Base-by-base conservation (phyloP, 2,888 invertebrate species). In the Glomeris marginata region DNA sequence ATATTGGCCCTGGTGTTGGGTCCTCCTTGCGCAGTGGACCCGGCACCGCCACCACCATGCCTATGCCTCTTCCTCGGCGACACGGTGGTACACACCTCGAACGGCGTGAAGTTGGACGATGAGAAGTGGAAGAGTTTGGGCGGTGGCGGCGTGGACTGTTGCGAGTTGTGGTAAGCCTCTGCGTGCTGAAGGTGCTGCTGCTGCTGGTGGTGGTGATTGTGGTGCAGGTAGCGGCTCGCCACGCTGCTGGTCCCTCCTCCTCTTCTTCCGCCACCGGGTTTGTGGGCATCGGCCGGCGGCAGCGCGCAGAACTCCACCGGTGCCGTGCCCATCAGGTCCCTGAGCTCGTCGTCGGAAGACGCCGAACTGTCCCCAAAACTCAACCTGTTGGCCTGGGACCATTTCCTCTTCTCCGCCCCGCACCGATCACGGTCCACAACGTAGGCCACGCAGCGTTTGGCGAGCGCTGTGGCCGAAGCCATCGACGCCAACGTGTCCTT, bases 241-340 rank as follows among this genome's bases (percentile, higher is more conserved):
- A 3, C 3, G 28, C 3, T 3, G 4, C 28, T 8, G 28, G 28
- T 28, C 28, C 28, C 28, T 28, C 28, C 28, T 28, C 28, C 28
- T 28, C 3, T 8, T 28, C 28, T 8, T 28, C 28, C 28, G 59
- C 72, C 65, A 53, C 64, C 60, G 63, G 86, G 85, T 72, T 84
- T 85, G 67, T 86, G 79, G 65, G 84, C 86, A 71, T 86, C 86
- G 66, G 84, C 73, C 56, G 90, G 90, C 59, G 91, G 90, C 60
- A 87, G 86, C 62, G 88, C 84, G 64, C 88, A 79, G 72, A 90
- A 88, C 70, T 86, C 79, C 61, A 90, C 84, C 56, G 88, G 88
- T 40, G 83, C 80, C 62, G 82, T 56, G 43, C 69, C 67, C 65
- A 80, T 68, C 55, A 79, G 70, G 61, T 78, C 77, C 65, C 77